Evolutionary conservation across 2,797 vertebrate genomes (phyloP), one percentile per base, ranked within the genome.

Genomic region (Manis javanica): DNA sequence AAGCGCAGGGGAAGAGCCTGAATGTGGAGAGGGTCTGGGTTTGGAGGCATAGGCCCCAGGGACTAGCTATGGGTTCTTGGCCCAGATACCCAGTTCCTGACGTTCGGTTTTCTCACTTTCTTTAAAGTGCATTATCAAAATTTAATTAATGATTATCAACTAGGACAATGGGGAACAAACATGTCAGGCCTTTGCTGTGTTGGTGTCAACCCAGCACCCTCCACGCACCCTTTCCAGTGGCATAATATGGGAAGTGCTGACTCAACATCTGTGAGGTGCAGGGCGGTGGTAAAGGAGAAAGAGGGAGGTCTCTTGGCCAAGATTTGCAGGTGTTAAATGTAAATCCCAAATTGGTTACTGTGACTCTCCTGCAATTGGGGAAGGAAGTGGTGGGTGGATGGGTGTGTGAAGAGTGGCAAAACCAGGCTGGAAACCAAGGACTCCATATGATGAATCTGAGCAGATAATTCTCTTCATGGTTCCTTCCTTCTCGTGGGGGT

Each of bases 241-340:
- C 83, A 6, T 91, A 61, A 91, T 85, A 74, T 55, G 66, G 86
- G 92, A 91, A 84, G 51, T n/a, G 2, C 53, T 85, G 90, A 94
- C 46, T 93, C 82, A 12, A 78, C 59, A 84, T 71, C 0, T 0
- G 64, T 4, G 83, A 88, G 71, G 82, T 63, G 42, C 83, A 92
- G 86, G 71, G 18, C 24, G 78, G 71, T 39, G 42, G 63, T 31
- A 64, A 64, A 66, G 64, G 57, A 95, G 95, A 75, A 55, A 87
- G 68, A 81, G 46, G 74, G 63, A 64, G 82, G 66, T 77, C 86
- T 51, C 83, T 55, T 34, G 23, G 92, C 92, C 96, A 96, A 93
- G 95, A 94, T 63, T 82, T n/a, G 71, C 92, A 96, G 96, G 92
- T 94, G 94, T 93, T 95, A 95, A 93, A 90, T 79, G 89, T 66